Evolutionary conservation across 2,888 invertebrate genomes (phyloP), one percentile per base, ranked within the genome.

Genomic region (Timema podura): DNA sequence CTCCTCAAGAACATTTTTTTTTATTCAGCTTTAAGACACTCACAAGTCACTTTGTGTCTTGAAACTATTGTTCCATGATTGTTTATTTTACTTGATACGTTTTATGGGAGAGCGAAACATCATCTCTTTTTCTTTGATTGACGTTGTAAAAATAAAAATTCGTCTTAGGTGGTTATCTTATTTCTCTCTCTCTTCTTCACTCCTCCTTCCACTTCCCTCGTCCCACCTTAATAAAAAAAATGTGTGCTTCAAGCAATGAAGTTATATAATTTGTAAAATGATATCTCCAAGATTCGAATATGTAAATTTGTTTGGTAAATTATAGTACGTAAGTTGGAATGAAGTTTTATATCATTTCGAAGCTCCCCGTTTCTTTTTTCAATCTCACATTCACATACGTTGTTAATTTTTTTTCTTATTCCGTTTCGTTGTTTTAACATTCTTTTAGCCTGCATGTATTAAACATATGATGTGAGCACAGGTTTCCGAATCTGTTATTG

Each of bases 261-360:
- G 61, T 45, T 30, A 61, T 61, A 61, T 61, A 61, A 61, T 61
- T 61, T 61, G 61, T 61, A 61, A 61, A 61, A 61, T 61, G 61
- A 61, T 61, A 61, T 15, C 61, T 61, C 16, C 61, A 61, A 61
- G 45, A 61, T 61, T 61, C 61, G 30, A 30, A 45, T 61, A 61
- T 61, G 61, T 61, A 61, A 61, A 61, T 61, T 61, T 61, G 5
- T 51, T 51, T 51, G 11, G 11, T 51, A 11, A 30, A 30, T n/a
- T 51, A 13, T 51, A 5, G 61, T 61, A 44, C 61, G 61, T 61
- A 45, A 61, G 30, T 30, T 61, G 16, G 45, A 61, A 61, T 61
- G 9, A 45, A 61, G 61, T 61, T 61, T 61, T 61, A 61, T 61
- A 61, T 61, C 61, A 30, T 61, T 61, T 61, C 61, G 30, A 10